phyloP scores from a whole-genome alignment of 2,888 invertebrate genomes.

The Parnassius orleans region DNA sequence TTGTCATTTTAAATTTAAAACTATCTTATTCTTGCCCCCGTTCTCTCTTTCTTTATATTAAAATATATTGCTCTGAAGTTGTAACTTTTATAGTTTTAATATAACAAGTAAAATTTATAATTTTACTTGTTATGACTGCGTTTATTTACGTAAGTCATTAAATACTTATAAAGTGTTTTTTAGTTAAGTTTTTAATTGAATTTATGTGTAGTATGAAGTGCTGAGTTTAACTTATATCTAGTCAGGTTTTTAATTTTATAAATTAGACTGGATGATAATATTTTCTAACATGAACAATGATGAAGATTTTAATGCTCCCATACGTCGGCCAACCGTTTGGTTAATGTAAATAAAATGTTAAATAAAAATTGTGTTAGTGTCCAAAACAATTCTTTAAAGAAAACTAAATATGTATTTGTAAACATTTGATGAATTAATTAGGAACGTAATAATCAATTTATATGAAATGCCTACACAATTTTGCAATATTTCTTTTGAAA shows the following conservation, averaged over 20 bases:
- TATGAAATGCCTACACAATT: no score
- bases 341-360: no score
- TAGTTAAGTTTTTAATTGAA: constrained; percentile 8
- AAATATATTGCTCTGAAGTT: no score
- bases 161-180: neutral
- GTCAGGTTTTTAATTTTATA: constrained; percentile 41
- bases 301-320: no score
- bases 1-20: neutral
- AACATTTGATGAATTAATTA: no score
- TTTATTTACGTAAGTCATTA: constrained; percentile 22
- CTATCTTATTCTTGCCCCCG: neutral
- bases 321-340: no score
- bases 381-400: no score
- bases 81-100: constrained; percentile 3
- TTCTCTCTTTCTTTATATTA: neutral
- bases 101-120: no score
- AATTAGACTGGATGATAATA: constrained; percentile 37
- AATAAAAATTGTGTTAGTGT: no score
- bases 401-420: no score
- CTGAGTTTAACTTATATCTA: constrained; percentile 34
- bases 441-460: no score
- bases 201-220: constrained; percentile 3
- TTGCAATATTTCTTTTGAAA: no score
- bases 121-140: constrained; percentile 17
- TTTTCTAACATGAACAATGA: neutral